phyloP scores from a whole-genome alignment of 2,888 invertebrate genomes.

The Sinhomidia bicolor region DNA sequence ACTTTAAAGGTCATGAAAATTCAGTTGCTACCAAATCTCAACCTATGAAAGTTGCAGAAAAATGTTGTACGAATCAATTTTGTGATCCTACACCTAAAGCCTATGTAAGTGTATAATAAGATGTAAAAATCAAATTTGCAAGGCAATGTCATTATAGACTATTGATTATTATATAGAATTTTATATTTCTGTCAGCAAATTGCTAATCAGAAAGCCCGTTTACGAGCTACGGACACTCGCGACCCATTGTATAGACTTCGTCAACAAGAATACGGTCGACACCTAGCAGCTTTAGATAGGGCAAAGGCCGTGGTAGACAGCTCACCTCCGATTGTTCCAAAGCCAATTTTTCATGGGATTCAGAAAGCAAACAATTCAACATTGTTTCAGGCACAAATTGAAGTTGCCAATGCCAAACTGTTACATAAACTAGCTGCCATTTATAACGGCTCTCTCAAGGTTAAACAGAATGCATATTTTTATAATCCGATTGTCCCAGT shows the following conservation, averaged over 20 bases:
- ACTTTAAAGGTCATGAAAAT: background rate
- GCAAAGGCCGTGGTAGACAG: conserved; percentile 17
- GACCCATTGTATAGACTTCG: conserved; percentile 13
- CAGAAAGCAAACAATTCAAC: background rate
- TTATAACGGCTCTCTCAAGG: conserved; percentile 51
- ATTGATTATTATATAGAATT: too few species aligned
- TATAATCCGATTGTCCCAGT: too few species aligned
- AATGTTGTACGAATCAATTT: background rate
- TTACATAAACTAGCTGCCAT: conserved; percentile 44
- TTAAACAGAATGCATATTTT: background rate
- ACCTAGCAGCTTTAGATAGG: conserved; percentile 32
- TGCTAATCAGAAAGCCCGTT: conserved; percentile 36
- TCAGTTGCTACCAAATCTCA: background rate
- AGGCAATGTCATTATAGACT: too few species aligned
- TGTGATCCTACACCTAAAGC: conserved; percentile 54
- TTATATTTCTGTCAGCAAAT: conserved; percentile 8
- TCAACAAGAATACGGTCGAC: background rate
- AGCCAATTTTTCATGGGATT: conserved; percentile 15
- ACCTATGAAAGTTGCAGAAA: background rate
- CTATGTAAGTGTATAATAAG: conserved; percentile 43
- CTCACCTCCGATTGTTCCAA: conserved; percentile 43
- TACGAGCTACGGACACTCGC: conserved; percentile 11
- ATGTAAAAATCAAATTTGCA: too few species aligned
- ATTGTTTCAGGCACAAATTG: conserved; percentile 45
- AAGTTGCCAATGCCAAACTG: conserved; percentile 46